Conservation (phyloP, 2,888 invertebrate species). For the Andrena haemorrhoa region DNA sequence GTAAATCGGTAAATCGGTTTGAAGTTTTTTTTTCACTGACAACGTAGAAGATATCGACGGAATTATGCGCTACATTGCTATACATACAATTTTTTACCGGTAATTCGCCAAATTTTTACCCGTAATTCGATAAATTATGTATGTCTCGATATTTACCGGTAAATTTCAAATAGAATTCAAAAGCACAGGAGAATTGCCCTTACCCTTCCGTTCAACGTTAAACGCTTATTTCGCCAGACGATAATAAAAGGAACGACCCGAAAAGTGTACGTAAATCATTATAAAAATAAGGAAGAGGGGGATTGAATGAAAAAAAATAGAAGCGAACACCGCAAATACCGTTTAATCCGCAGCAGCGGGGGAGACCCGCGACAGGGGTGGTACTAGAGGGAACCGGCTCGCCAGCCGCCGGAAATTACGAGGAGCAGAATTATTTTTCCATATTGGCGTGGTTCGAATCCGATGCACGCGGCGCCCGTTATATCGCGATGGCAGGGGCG, state of each 20-base stretch:
- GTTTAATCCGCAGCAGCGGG: not conserved
- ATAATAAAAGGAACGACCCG: not conserved
- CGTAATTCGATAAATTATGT: too few relatives aligned
- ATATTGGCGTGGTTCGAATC: slow-evolving; percentile 1
- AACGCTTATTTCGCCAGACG: not conserved
- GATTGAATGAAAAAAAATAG: not conserved
- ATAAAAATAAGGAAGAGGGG: not conserved
- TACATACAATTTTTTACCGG: too few relatives aligned
- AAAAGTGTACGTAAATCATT: not conserved
- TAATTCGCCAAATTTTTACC: too few relatives aligned
- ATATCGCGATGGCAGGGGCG: slow-evolving; percentile 1
- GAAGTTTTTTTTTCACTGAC: too few relatives aligned
- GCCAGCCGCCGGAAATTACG: slow-evolving; percentile 43
- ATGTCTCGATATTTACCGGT: too few relatives aligned
- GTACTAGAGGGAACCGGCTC: not conserved
- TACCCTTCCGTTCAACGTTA: too few relatives aligned
- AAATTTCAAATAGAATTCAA: too few relatives aligned
- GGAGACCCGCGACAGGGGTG: not conserved
- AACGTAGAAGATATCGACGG: too few relatives aligned
- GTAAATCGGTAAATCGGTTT: too few relatives aligned
- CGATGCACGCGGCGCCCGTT: slow-evolving; percentile 2
- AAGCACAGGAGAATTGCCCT: too few relatives aligned
- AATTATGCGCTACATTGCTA: too few relatives aligned
- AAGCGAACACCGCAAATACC: not conserved
- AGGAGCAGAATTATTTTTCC: slow-evolving; percentile 54